Percentiles rank a stretch among this genome's conserved stretches.
Evolutionary conservation across 2,797 vertebrate genomes (phyloP).

Genomic region (Sebastes vulpes): DNA sequence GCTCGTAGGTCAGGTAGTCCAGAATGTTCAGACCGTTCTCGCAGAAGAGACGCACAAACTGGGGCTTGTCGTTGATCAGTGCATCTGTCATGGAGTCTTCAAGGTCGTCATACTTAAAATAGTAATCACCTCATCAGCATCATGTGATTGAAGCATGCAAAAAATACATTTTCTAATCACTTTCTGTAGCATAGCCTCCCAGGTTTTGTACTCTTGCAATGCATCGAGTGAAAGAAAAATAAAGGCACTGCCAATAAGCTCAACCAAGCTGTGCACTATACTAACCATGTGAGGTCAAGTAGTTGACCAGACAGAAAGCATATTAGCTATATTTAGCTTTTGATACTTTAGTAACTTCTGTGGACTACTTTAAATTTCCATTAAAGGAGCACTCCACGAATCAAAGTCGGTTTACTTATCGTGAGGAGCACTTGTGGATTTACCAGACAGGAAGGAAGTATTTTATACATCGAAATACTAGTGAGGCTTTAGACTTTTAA

Average conservation of each 20-base stretch:
- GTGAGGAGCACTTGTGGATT: neutral
- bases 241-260: neutral
- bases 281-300: neutral
- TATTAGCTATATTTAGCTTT: neutral
- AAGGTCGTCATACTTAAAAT: constrained; percentile 86
- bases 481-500: neutral
- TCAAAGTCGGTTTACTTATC: neutral
- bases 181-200: neutral
- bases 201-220: neutral
- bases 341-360: neutral
- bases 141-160: neutral
- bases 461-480: neutral
- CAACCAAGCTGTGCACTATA: neutral
- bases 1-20: constrained; percentile 86
- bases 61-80: constrained; percentile 89
- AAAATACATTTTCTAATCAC: neutral
- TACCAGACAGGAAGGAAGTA: neutral
- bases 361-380: neutral
- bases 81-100: constrained; percentile 91
- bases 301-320: neutral
- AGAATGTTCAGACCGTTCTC: constrained; percentile 89
- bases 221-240: neutral
- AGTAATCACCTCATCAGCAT: neutral
- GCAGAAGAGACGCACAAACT: constrained; percentile 90
- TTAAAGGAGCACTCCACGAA: neutral